Conservation (phyloP, 2,888 invertebrate species). For the Coleophora deauratella region DNA sequence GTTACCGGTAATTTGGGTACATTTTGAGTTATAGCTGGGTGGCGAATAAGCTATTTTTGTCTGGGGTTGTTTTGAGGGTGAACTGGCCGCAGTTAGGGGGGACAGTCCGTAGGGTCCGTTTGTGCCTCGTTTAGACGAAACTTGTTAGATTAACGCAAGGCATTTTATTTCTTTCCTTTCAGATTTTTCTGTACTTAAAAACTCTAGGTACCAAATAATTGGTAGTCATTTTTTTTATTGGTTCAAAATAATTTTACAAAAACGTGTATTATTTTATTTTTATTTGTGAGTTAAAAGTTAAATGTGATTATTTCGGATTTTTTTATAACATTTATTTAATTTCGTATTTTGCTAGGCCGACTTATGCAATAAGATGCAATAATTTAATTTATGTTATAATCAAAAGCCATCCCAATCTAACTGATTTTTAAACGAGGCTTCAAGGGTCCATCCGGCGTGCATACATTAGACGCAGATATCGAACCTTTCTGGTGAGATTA, state of each 20-base stretch:
- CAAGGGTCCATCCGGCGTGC: slow-evolving; percentile 57
- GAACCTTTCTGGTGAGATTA: slow-evolving; percentile 63
- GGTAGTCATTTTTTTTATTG: too few species aligned
- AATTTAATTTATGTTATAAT: background rate
- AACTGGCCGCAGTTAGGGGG: slow-evolving; percentile 68
- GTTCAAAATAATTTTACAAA: too few species aligned
- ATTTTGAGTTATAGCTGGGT: slow-evolving; percentile 18
- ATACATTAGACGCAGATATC: slow-evolving; percentile 69
- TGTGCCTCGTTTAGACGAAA: slow-evolving; percentile 43
- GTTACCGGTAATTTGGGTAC: slow-evolving; percentile 16
- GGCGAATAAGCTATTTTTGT: slow-evolving; percentile 51
- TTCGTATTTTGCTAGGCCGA: too few species aligned
- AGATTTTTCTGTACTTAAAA: too few species aligned
- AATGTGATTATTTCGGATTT: too few species aligned
- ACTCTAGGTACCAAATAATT: too few species aligned
- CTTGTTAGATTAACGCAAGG: too few species aligned
- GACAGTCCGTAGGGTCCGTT: slow-evolving; percentile 68
- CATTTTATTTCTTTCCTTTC: too few species aligned
- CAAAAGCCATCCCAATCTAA: slow-evolving; percentile 12
- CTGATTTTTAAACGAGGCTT: slow-evolving; percentile 23
- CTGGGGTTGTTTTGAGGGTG: slow-evolving; percentile 55
- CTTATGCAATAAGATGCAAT: too few species aligned
- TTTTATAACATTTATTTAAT: too few species aligned
- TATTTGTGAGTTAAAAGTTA: too few species aligned
- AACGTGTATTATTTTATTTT: too few species aligned